Conservation (phyloP, 2,797 vertebrate genomes). For the Danionella dracula region DNA sequence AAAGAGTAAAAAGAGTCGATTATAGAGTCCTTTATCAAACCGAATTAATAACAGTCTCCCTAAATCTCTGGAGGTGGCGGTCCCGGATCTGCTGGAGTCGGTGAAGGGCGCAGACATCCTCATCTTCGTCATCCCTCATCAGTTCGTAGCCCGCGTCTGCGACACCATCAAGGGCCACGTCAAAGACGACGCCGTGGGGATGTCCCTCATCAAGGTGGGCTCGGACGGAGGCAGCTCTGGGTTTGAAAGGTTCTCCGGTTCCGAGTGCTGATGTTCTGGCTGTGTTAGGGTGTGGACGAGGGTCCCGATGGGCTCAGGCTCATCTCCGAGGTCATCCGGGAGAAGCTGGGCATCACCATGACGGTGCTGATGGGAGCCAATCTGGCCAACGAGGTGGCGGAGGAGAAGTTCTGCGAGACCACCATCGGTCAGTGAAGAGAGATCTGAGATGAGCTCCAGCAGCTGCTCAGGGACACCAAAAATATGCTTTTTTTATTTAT, state of each 20-base stretch:
- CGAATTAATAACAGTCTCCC: too few species aligned
- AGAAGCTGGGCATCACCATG: conserved; percentile 81
- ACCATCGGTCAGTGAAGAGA: conserved; percentile 78
- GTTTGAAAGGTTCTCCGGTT: background rate
- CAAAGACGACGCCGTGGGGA: conserved; percentile 79
- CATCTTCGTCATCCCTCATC: conserved; percentile 94
- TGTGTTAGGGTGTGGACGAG: conserved; percentile 83
- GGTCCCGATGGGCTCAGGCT: conserved; percentile 88
- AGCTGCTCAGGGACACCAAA: too few species aligned
- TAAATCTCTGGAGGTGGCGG: conserved; percentile 78
- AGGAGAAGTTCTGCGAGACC: conserved; percentile 95
- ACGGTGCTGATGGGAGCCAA: conserved; percentile 95
- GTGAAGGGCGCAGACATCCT: conserved; percentile 83
- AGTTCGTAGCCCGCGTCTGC: conserved; percentile 84
- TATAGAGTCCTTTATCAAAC: too few species aligned
- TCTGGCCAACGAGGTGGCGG: conserved; percentile 91
- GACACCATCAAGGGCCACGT: conserved; percentile 88
- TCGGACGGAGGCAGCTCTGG: background rate
- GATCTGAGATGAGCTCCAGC: too few species aligned
- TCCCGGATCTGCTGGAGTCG: conserved; percentile 84
- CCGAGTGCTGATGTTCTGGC: too few species aligned
- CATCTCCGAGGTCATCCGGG: conserved; percentile 88
- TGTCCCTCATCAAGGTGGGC: conserved; percentile 95
- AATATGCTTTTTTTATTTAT: too few species aligned
- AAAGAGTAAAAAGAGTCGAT: too few species aligned